Conservation (phyloP, 1,140 invertebrate genomes). For the Lerema accius region DNA sequence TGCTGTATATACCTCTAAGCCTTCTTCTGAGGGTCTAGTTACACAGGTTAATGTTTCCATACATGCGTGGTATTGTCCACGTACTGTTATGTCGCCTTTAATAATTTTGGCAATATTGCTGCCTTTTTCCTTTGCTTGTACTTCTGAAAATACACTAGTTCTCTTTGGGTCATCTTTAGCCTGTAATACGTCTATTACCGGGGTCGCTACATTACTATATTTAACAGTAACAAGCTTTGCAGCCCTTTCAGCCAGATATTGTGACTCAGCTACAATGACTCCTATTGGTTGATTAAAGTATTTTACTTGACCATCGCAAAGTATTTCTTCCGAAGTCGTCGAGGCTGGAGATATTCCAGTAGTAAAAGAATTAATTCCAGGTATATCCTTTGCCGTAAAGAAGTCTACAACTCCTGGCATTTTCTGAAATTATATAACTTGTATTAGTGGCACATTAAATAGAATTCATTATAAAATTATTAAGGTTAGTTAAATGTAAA, state of each 20-base stretch:
- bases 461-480: background rate
- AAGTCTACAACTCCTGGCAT: conserved; percentile 88
- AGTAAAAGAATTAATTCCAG: conserved; percentile 86
- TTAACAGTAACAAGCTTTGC: conserved; percentile 86
- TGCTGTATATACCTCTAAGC: conserved; percentile 56
- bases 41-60: conserved; percentile 85
- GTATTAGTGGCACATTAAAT: background rate
- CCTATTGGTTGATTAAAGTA: conserved; percentile 89
- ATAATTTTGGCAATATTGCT: conserved; percentile 66
- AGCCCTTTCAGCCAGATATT: conserved; percentile 85
- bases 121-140: conserved; percentile 44
- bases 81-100: conserved; percentile 53
- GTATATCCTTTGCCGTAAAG: conserved; percentile 88
- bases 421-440: conserved; percentile 66
- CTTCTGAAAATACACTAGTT: conserved; percentile 58
- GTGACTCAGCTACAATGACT: conserved; percentile 86
- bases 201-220: conserved; percentile 75
- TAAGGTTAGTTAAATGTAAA: conserved; percentile 24
- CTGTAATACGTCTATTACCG: conserved; percentile 51
- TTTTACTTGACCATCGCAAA: conserved; percentile 78
- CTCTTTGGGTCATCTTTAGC: conserved; percentile 52
- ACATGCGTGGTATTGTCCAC: conserved; percentile 60
- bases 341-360: conserved; percentile 40
- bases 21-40: conserved; percentile 85
- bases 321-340: conserved; percentile 75